Evolutionary conservation across 2,888 invertebrate genomes (phyloP), one percentile per base, ranked within the genome.

Genomic region (Diaprepes abbreviatus): DNA sequence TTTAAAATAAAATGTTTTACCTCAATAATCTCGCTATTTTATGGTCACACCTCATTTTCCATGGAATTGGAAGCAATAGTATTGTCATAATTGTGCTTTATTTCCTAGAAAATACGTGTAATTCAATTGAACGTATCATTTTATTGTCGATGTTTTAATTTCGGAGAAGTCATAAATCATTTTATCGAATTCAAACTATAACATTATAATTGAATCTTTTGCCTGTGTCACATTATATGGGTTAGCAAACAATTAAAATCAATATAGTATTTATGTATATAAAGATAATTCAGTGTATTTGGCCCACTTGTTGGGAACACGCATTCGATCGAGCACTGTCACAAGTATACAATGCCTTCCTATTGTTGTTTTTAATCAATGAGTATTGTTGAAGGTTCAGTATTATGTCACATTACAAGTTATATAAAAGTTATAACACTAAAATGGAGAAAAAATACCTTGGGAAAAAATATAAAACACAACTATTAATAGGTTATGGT

Each of bases 241-340:
- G 45, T 45, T 45, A 45, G 43, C 43, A 43, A 43, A 43, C 45
- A 45, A 45, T 45, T 45, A 45, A 45, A 45, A 45, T 45, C 45
- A 45, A 45, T 45, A 45, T 45, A 21, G 24, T 24, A n/a, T 43
- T 19, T 43, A 10, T 21, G 7, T 43, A 1, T 43, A 21, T 43
- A 43, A 19, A 43, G 19, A 43, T 43, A 43, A 21, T 38, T 16
- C 38, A 10, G 12, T n/a, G 24, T n/a, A 12, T 45, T 45, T 24
- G 17, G 12, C 45, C 12, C 12, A 45, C 24, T 45, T 45, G 12
- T 24, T 45, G 45, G 24, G 10, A 21, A 24, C 45, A 2, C 12
- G 24, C n/a, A 12, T 24, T n/a, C 12, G n/a, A n/a, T n/a, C 12
- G n/a, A 4, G 45, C 24, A 24, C 24, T 24, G 45, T 45, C 21